A percentile compares a stretch with the other conserved stretches of the same genome.
These are phyloP conservation scores for Apamea sordens DNA, from an alignment of 2,888 invertebrate genomes.

Conservation along the genomic window DNA sequence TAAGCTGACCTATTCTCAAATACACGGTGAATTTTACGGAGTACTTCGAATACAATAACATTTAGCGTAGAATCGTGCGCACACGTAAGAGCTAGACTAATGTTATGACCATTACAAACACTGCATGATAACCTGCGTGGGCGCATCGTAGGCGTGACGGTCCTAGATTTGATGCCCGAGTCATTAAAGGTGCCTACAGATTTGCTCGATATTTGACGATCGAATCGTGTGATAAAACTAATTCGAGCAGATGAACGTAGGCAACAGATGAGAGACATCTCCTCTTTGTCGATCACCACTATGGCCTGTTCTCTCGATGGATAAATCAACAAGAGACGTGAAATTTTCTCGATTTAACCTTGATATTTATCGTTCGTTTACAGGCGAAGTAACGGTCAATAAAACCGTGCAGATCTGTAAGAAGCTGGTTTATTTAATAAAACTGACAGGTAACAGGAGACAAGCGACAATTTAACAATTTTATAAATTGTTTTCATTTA, in stretches of 20 bases:
- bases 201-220: neutral
- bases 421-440: neutral
- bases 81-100: conserved; percentile 34
- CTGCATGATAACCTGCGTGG: conserved; percentile 45
- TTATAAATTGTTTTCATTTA: neutral
- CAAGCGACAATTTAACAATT: neutral
- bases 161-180: conserved; percentile 56
- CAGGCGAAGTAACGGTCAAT: neutral
- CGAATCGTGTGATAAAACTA: neutral
- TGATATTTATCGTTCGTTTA: neutral
- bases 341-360: neutral
- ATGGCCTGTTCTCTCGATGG: neutral
- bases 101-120: conserved; percentile 49
- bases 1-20: conserved; percentile 8
- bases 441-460: neutral
- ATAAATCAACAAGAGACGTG: neutral
- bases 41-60: conserved; percentile 5
- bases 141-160: conserved; percentile 57
- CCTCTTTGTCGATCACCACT: neutral
- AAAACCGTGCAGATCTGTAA: neutral
- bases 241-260: neutral
- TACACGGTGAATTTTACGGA: conserved; percentile 15
- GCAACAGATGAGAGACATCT: neutral
- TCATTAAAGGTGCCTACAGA: conserved; percentile 38
- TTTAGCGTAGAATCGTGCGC: conserved; percentile 49